These are phyloP conservation scores for Gallinago paraguaiae DNA, from an alignment of 2,113 vertebrate species.

Conservation along the genomic window DNA sequence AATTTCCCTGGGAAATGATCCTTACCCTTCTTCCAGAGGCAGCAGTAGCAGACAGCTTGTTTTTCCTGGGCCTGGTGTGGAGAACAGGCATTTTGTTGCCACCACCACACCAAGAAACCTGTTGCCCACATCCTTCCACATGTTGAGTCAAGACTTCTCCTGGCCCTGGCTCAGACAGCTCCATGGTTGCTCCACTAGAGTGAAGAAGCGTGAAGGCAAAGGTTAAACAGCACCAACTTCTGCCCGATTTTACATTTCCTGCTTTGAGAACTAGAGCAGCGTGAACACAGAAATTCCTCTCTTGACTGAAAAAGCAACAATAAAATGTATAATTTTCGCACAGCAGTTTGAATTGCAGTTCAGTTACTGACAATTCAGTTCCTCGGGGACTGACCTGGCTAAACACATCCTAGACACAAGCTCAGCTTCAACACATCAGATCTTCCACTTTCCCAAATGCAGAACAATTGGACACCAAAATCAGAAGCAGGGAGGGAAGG, in stretches of 20 bases:
- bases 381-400: background rate
- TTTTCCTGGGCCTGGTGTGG: background rate
- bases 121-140: background rate
- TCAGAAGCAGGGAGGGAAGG: background rate
- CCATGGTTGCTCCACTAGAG: fast-evolving
- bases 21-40: background rate
- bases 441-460: background rate
- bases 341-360: fast-evolving
- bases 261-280: background rate
- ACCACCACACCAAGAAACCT: background rate
- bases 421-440: background rate
- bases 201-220: background rate
- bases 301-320: background rate
- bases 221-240: background rate
- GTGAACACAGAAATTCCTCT: background rate
- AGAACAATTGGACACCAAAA: background rate
- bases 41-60: background rate
- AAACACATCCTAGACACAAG: background rate
- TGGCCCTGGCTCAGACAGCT: background rate
- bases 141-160: fast-evolving
- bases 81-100: background rate
- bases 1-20: background rate
- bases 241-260: background rate
- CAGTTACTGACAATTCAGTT: background rate
- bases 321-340: background rate